Conservation (phyloP, 2,113 vertebrate species). For the Phylloscopus trochilus region DNA sequence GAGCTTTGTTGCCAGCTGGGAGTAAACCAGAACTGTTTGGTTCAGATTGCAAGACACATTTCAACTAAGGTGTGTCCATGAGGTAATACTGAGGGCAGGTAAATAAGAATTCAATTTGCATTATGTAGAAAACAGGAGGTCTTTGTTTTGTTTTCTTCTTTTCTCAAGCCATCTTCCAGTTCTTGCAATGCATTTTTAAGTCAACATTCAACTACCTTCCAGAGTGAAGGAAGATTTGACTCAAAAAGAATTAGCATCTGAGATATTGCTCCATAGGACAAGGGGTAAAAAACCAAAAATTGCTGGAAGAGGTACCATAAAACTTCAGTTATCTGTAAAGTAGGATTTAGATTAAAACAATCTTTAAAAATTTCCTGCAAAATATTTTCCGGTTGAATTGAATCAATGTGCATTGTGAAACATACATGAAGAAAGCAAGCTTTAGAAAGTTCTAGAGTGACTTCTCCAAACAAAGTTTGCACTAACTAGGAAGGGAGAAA, state of each 20-base stretch:
- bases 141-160: neutral
- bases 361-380: neutral
- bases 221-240: neutral
- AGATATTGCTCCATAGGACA: neutral
- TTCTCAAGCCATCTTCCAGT: neutral
- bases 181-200: neutral
- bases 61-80: neutral
- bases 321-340: neutral
- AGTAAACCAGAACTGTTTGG: neutral
- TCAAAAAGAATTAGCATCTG: neutral
- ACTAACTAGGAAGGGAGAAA: neutral
- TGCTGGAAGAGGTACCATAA: neutral
- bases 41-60: neutral
- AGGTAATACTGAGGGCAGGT: neutral
- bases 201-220: neutral
- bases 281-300: accelerated
- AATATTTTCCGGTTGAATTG: neutral
- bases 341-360: neutral
- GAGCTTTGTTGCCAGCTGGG: neutral
- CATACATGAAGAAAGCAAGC: neutral
- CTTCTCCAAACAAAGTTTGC: neutral
- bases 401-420: neutral
- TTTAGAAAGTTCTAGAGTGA: neutral
- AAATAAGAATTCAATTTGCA: neutral
- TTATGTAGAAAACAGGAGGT: neutral